A percentile compares a stretch with the other conserved stretches of the same genome.
phyloP scores from a whole-genome alignment of 2,797 vertebrate genomes.

The Lutjanus argentimaculatus region DNA sequence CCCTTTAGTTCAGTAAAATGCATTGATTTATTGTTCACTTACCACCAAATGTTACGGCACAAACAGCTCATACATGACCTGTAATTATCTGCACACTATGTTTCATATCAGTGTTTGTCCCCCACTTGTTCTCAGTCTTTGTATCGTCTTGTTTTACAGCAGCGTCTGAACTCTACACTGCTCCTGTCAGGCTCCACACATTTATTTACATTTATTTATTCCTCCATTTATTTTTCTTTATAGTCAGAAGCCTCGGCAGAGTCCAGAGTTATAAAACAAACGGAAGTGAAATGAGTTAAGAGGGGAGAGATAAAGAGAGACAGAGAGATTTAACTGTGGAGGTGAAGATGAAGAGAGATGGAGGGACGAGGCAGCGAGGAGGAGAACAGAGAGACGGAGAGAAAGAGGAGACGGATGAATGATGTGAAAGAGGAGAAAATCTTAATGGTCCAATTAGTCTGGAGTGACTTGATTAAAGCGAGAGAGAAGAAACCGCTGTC shows the following conservation, averaged over 20 bases:
- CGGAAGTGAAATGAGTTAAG: constrained; percentile 32
- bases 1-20: too few species aligned
- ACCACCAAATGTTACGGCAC: too few species aligned
- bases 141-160: background rate
- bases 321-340: constrained; percentile 38
- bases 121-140: background rate
- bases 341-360: constrained; percentile 31
- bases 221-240: constrained; percentile 39
- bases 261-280: constrained; percentile 32
- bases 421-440: constrained; percentile 71
- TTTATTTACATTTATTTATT: constrained; percentile 46
- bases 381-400: constrained; percentile 45
- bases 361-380: constrained; percentile 28
- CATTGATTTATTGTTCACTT: too few species aligned
- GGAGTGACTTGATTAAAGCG: constrained; percentile 76
- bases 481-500: background rate
- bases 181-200: background rate
- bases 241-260: constrained; percentile 15
- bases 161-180: constrained; percentile 3
- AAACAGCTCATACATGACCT: background rate
- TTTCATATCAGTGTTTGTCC: too few species aligned
- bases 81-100: background rate
- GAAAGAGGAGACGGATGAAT: constrained; percentile 56
- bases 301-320: constrained; percentile 25
- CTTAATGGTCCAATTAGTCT: constrained; percentile 82